Evolutionary conservation across 2,797 vertebrate genomes (phyloP), one percentile per base, ranked within the genome.

Genomic region (Semaprochilodus insignis): DNA sequence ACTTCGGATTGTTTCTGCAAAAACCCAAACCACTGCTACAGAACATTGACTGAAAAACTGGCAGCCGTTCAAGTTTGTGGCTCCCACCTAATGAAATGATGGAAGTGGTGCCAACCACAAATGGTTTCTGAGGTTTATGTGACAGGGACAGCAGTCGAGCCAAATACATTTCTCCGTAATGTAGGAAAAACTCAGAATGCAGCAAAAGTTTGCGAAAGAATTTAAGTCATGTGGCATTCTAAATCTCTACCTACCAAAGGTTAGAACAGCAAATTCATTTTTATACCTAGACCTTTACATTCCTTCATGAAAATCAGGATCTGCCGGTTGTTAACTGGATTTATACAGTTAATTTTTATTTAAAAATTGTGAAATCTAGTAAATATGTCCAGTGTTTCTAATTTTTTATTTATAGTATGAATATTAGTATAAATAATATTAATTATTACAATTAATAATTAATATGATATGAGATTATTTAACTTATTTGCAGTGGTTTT

Each of bases 71-170:
- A 48, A 19, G 21, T 51, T 71, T 71, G 34, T 36, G 66, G 36
- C 7, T 71, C 15, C 40, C 44, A n/a, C 27, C 21, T 40, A 40
- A 21, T 40, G 34, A 67, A 67, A 44, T 69, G 66, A 44, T 69
- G 66, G 25, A 66, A 66, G 55, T n/a, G 19, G 21, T 36, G 31
- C 65, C 65, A 34, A 71, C 13, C 44, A 71, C 67, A 71, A 44
- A 71, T 71, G 44, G 66, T 25, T 71, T 62, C 25, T 71, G 21
- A 71, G 69, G 15, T 25, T 71, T n/a, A 25, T 13, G 25, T 44
- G 67, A 71, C 40, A 25, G 21, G 40, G 36, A 44, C 21, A 13
- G 11, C n/a, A 14, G n/a, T 70, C 21, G 52, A 71, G 15, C n/a
- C 44, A 44, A 23, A 34, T 6, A 44, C 8, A 0, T 36, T 34